Evolutionary conservation across 2,113 vertebrate genomes (phyloP).

Genomic region (Pampusana beccarii): DNA sequence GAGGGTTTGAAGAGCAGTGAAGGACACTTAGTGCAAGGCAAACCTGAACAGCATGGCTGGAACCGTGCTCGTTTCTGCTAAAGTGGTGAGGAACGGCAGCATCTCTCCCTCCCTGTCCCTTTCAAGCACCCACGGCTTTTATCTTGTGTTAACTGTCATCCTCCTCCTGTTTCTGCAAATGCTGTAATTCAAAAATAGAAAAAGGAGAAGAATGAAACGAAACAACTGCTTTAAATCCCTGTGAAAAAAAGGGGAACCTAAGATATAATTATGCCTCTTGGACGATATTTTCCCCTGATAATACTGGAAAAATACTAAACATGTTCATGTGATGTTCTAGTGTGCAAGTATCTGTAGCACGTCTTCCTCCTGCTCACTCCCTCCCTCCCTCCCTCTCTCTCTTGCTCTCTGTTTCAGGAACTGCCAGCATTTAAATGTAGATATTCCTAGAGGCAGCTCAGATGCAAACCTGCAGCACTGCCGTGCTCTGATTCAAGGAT

Average conservation of each 20-base stretch:
- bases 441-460: not conserved
- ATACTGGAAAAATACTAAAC: conserved; percentile 49
- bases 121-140: not conserved
- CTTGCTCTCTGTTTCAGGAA: not conserved
- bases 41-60: not conserved
- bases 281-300: conserved; percentile 41
- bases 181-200: conserved; percentile 42
- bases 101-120: not conserved
- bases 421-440: not conserved
- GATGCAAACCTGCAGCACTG: not conserved
- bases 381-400: not conserved
- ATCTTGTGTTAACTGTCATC: conserved; percentile 8
- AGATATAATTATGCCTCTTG: conserved; percentile 53
- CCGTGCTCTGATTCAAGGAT: not conserved
- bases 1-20: not conserved
- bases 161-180: conserved; percentile 34
- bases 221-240: not conserved
- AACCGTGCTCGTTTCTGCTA: not conserved
- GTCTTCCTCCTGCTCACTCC: not conserved
- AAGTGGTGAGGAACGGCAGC: not conserved
- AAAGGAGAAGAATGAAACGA: conserved; percentile 58
- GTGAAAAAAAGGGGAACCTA: not conserved
- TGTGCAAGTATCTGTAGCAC: not conserved
- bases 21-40: not conserved
- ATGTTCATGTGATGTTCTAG: not conserved